Base-by-base conservation (phyloP, 2,113 vertebrate genomes). In the Dunckerocampus dactyliophorus region DNA sequence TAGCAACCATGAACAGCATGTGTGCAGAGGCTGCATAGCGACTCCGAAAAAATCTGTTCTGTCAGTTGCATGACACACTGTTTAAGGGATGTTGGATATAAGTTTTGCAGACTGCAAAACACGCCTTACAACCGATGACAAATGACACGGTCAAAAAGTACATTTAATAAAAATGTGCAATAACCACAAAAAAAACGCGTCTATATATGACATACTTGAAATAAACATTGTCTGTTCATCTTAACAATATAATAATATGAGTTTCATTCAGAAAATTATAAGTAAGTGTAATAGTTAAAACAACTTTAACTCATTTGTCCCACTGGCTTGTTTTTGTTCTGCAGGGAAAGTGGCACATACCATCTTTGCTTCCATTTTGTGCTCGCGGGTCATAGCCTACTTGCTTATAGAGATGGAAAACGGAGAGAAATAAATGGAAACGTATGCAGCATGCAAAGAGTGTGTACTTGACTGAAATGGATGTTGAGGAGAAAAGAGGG, bases 311-410 rank as follows among this genome's bases (percentile, higher is more conserved):
- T 28, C n/a, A n/a, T n/a, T n/a, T n/a, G n/a, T n/a, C n/a, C n/a
- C n/a, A n/a, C 24, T 47, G 14, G 46, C 14, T 47, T 8, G 17
- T 51, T 21, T 51, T 6, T 51, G 4, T 16, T 51, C 13, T 22
- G 5, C 14, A 6, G 24, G 15, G 8, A n/a, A 47, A 16, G 17
- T 56, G 4, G 3, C 0, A 62, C 13, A 6, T 16, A 13, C 16
- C 47, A 16, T 65, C 34, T 76, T 54, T 60, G 16, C 64, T 24
- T 65, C 56, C 60, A 57, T 55, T 55, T 55, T 75, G 59, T 59
- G 34, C 67, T 66, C 65, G 46, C 56, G 79, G 69, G 80, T 81
- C 66, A 65, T 39, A 55, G 37, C 73, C 67, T 51, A 46, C 52
- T 67, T 20, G 20, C 47, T 70, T 34, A 37, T 63, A 49, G 60